Percentiles rank a stretch among this genome's conserved stretches.
These are phyloP conservation scores for Hartigia nigra DNA, from an alignment of 2,888 invertebrate species.

Conservation along the genomic window DNA sequence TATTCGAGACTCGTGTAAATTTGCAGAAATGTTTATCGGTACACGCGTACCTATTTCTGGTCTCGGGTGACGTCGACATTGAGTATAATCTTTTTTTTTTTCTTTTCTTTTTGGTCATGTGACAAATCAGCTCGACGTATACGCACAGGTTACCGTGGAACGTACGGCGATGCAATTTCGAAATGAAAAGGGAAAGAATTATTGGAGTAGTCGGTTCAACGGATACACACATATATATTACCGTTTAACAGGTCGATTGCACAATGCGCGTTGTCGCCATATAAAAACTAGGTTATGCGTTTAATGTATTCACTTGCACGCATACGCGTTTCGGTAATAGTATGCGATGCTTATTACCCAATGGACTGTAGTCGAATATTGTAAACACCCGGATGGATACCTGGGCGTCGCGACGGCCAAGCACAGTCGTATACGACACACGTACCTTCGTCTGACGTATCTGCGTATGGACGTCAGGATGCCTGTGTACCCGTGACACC, in stretches of 20 bases:
- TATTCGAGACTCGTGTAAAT: not conserved
- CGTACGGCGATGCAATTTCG: not conserved
- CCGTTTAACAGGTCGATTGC: not conserved
- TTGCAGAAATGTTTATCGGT: not conserved
- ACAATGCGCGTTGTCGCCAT: not conserved
- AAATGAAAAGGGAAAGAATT: not conserved
- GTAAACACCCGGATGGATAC: not conserved
- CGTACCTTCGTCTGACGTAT: not conserved
- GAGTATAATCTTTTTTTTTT: not conserved
- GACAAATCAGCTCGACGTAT: not conserved
- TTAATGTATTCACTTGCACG: not conserved
- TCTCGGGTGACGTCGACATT: not conserved
- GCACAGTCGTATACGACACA: not conserved
- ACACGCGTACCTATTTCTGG: not conserved
- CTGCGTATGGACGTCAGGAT: not conserved
- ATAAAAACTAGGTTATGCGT: constrained; percentile 1
- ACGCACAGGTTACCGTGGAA: accelerated
- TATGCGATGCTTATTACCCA: not conserved
- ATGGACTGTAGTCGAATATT: not conserved
- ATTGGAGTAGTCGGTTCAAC: not conserved
- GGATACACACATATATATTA: accelerated
- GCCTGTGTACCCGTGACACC: constrained; percentile 23
- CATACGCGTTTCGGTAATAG: not conserved
- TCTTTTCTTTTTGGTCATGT: no score
- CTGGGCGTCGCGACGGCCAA: not conserved